phyloP scores from a whole-genome alignment of 2,888 invertebrate genomes.

The Habroteleia sp. region DNA sequence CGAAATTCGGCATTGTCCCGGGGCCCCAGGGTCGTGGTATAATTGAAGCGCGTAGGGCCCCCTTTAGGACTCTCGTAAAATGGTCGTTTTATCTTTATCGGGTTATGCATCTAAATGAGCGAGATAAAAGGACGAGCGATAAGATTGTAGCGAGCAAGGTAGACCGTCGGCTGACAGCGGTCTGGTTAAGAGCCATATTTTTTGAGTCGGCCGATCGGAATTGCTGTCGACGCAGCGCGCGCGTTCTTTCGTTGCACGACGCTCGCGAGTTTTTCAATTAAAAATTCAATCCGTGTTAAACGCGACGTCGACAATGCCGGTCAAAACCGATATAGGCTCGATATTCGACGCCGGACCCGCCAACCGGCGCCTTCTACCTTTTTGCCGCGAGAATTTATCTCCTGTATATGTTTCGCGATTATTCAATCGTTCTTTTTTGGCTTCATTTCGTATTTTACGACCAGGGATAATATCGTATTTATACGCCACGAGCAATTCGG shows the following conservation, averaged over 20 bases:
- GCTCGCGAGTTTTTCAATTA: slow-evolving; percentile 35
- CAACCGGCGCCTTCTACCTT: not conserved
- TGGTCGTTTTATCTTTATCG: slow-evolving; percentile 57
- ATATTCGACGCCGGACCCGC: not conserved
- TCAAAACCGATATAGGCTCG: slow-evolving; percentile 42
- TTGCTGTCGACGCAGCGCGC: slow-evolving; percentile 18
- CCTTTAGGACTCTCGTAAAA: slow-evolving; percentile 57
- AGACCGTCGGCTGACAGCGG: slow-evolving; percentile 42
- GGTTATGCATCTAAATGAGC: slow-evolving; percentile 61
- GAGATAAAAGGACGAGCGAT: slow-evolving; percentile 52
- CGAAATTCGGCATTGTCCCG: slow-evolving; percentile 50
- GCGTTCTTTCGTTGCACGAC: slow-evolving; percentile 22
- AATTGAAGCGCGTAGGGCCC: slow-evolving; percentile 45
- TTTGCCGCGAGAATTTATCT: slow-evolving; percentile 29
- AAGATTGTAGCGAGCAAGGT: slow-evolving; percentile 54
- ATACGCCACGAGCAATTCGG: slow-evolving; percentile 40
- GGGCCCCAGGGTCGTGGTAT: slow-evolving; percentile 17
- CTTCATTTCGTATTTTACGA: slow-evolving; percentile 30
- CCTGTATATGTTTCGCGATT: slow-evolving; percentile 21
- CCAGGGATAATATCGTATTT: slow-evolving; percentile 34
- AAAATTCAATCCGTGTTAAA: slow-evolving; percentile 38
- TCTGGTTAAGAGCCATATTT: slow-evolving; percentile 47
- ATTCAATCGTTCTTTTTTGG: slow-evolving; percentile 19
- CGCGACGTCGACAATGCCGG: slow-evolving; percentile 34
- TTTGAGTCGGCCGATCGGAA: slow-evolving; percentile 25